Percentiles rank a stretch among this genome's conserved stretches.
Evolutionary conservation across 2,888 invertebrate species (phyloP).

Genomic region (Eilema caniola): DNA sequence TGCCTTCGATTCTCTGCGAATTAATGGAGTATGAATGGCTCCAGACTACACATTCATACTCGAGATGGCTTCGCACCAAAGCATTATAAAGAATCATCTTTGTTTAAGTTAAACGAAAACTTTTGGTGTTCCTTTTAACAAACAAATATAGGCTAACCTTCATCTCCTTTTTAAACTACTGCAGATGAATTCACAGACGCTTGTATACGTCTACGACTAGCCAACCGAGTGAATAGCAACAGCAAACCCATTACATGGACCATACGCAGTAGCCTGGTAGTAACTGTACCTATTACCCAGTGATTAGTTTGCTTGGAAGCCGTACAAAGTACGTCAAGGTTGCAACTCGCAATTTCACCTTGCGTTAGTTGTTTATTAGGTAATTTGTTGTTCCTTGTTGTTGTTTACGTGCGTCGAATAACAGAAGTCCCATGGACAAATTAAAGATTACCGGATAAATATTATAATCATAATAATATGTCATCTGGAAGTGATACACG

Average conservation of each 20-base stretch:
- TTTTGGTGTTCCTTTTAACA: too few relatives aligned
- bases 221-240: not conserved
- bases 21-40: too few relatives aligned
- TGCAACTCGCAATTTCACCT: conserved; percentile 5
- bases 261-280: not conserved
- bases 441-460: not conserved
- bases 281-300: not conserved
- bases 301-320: conserved; percentile 5
- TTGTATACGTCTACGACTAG: not conserved
- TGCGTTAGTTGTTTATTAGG: not conserved
- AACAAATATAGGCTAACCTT: too few relatives aligned
- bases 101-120: too few relatives aligned
- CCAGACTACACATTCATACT: too few relatives aligned
- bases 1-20: too few relatives aligned
- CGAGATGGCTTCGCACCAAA: too few relatives aligned
- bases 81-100: too few relatives aligned
- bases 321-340: conserved; percentile 25
- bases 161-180: not conserved
- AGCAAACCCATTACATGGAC: not conserved
- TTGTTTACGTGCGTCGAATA: conserved; percentile 9
- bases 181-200: too few relatives aligned
- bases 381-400: conserved; percentile 24
- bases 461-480: too few relatives aligned
- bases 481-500: too few relatives aligned
- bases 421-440: not conserved